phyloP scores from a whole-genome alignment of 2,888 invertebrate species.

The Aporophyla nigra region DNA sequence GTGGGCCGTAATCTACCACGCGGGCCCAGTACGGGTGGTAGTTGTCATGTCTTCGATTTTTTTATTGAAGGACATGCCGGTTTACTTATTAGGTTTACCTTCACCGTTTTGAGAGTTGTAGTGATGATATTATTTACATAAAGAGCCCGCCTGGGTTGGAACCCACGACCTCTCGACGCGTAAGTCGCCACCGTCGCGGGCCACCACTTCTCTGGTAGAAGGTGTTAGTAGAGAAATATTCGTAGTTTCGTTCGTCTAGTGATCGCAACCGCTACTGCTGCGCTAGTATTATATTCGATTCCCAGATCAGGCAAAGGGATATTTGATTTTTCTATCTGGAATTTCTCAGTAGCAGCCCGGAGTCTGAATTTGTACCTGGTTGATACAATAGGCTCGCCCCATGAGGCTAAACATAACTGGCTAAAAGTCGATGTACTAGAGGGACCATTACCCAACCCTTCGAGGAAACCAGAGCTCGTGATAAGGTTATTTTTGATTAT shows the following conservation, averaged over 20 bases:
- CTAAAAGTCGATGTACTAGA: not conserved
- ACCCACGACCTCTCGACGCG: too few species aligned
- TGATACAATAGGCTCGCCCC: not conserved
- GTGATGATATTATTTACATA: too few species aligned
- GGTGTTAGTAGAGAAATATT: not conserved
- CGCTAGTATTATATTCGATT: not conserved
- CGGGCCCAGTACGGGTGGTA: too few species aligned
- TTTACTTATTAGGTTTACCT: too few species aligned
- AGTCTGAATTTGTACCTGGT: not conserved
- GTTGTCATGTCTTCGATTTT: too few species aligned
- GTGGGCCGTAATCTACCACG: too few species aligned
- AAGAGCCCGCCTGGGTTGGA: too few species aligned
- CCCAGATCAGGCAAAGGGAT: not conserved
- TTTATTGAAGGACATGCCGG: too few species aligned
- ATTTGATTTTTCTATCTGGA: not conserved
- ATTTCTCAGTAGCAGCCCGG: not conserved
- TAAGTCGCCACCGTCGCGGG: too few species aligned
- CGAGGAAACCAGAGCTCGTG: not conserved
- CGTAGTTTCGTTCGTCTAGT: not conserved
- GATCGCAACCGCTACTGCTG: not conserved
- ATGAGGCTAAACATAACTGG: not conserved
- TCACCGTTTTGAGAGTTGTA: too few species aligned
- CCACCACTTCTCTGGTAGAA: too few species aligned
- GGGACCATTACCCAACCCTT: not conserved
- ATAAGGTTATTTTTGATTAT: not conserved